A percentile compares a stretch with the other conserved stretches of the same genome.
Evolutionary conservation across 2,113 vertebrate genomes (phyloP).

Genomic region (Zosterops pallidus): DNA sequence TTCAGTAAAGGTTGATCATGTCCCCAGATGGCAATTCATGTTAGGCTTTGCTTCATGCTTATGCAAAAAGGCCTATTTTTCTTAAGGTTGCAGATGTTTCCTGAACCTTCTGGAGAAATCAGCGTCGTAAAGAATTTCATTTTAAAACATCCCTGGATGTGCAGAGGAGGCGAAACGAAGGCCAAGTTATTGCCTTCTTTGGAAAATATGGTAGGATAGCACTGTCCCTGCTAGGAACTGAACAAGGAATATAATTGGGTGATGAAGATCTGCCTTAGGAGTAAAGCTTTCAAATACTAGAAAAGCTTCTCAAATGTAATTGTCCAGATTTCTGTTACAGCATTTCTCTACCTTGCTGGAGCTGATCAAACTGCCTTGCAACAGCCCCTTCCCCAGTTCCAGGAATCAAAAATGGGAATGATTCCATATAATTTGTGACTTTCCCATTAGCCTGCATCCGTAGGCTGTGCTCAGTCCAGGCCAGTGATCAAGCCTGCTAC

Average conservation of each 20-base stretch:
- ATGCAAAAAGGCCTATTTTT: slow-evolving; percentile 7
- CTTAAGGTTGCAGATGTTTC: slow-evolving; percentile 21
- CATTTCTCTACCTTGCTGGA: background rate
- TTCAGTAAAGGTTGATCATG: slow-evolving; percentile 27
- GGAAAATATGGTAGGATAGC: background rate
- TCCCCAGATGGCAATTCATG: slow-evolving; percentile 12
- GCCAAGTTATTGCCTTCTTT: background rate
- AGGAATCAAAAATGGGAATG: background rate
- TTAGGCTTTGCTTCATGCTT: slow-evolving; percentile 49
- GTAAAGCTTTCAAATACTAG: background rate
- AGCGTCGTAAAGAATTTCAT: background rate
- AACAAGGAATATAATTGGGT: background rate
- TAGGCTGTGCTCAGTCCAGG: background rate
- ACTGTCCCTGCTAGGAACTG: background rate
- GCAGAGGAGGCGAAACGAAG: background rate
- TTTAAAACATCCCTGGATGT: background rate
- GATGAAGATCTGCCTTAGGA: background rate
- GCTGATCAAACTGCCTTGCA: background rate
- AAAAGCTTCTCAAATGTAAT: background rate
- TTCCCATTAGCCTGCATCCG: background rate
- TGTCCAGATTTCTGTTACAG: background rate
- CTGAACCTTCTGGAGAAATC: background rate
- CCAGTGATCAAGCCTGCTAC: background rate
- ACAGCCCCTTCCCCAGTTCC: background rate
- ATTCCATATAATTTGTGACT: background rate